Percentiles rank a stretch among this genome's conserved stretches.
Conservation (phyloP, 2,888 invertebrate genomes). For the Aricia artaxerxes region DNA sequence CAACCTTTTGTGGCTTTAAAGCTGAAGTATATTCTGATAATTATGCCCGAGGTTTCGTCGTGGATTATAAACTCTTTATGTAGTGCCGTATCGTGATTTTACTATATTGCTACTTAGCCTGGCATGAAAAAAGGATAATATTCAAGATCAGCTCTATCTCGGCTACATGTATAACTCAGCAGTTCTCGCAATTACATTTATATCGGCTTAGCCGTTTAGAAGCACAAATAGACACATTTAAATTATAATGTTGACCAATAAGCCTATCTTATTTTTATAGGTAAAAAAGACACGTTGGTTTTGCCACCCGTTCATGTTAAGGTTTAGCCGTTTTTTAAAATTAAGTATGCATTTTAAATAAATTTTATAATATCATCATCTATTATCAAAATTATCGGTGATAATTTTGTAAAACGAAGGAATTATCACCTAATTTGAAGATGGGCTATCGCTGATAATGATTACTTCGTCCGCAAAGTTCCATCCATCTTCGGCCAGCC, state of each 20-base stretch:
- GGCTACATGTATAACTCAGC: too few species aligned
- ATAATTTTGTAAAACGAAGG: conserved; percentile 42
- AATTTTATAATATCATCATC: not conserved
- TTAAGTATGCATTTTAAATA: not conserved
- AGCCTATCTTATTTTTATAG: too few species aligned
- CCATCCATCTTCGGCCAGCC: conserved; percentile 48
- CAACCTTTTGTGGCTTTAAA: conserved; percentile 45
- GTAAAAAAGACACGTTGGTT: not conserved
- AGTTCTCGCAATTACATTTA: too few species aligned
- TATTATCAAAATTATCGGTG: not conserved
- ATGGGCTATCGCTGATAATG: conserved; percentile 44
- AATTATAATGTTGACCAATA: too few species aligned
- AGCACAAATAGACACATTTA: too few species aligned
- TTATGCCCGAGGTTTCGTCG: not conserved
- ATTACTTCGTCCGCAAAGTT: conserved; percentile 44
- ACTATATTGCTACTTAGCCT: not conserved
- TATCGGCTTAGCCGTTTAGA: too few species aligned
- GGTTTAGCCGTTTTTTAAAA: not conserved
- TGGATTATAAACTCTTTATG: not conserved
- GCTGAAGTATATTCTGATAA: not conserved
- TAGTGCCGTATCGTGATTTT: not conserved
- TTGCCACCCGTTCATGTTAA: too few species aligned
- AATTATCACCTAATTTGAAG: conserved; percentile 47
- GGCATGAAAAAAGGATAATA: too few species aligned
- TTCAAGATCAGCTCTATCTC: too few species aligned